A percentile compares a stretch with the other conserved stretches of the same genome.
Evolutionary conservation across 2,797 vertebrate species (phyloP).

Genomic region (Meda fulgida): DNA sequence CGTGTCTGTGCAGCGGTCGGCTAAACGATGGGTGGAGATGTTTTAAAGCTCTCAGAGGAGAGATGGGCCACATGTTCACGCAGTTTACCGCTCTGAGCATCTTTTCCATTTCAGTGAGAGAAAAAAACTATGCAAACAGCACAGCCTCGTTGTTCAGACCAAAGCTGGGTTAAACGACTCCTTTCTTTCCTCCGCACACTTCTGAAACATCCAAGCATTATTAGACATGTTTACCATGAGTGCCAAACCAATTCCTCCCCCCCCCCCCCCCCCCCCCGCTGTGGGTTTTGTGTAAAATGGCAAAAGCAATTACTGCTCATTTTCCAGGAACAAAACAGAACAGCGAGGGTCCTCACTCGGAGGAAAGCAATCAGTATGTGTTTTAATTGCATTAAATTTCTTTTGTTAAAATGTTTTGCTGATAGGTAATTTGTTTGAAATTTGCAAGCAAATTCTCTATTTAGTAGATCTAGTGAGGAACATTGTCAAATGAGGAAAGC

Average conservation of each 20-base stretch:
- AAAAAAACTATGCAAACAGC: slow-evolving; percentile 28
- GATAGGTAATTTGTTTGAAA: slow-evolving; percentile 23
- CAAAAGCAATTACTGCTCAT: slow-evolving; percentile 45
- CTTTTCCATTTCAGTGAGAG: slow-evolving; percentile 17
- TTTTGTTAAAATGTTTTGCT: slow-evolving; percentile 43
- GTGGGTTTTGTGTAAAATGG: slow-evolving; percentile 29
- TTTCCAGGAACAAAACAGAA: slow-evolving; percentile 46
- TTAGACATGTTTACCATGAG: slow-evolving; percentile 24
- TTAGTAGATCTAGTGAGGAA: not conserved
- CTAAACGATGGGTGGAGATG: slow-evolving; percentile 40
- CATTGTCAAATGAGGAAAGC: not conserved
- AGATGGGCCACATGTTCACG: slow-evolving; percentile 38
- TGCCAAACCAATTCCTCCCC: not conserved
- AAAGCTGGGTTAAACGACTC: not conserved
- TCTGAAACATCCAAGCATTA: slow-evolving; percentile 23
- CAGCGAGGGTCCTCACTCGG: slow-evolving; percentile 1
- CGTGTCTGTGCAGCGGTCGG: not conserved
- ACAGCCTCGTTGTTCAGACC: slow-evolving; percentile 5
- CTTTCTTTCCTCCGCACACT: not conserved
- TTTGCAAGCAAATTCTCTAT: slow-evolving; percentile 10
- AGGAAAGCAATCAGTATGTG: slow-evolving; percentile 33
- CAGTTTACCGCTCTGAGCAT: slow-evolving; percentile 11
- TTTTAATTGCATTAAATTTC: slow-evolving; percentile 33
- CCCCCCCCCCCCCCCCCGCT: not conserved
- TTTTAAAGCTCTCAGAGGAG: slow-evolving; percentile 50